Evolutionary conservation across 2,113 vertebrate species (phyloP).

Genomic region (Trichomycterus rosablanca): DNA sequence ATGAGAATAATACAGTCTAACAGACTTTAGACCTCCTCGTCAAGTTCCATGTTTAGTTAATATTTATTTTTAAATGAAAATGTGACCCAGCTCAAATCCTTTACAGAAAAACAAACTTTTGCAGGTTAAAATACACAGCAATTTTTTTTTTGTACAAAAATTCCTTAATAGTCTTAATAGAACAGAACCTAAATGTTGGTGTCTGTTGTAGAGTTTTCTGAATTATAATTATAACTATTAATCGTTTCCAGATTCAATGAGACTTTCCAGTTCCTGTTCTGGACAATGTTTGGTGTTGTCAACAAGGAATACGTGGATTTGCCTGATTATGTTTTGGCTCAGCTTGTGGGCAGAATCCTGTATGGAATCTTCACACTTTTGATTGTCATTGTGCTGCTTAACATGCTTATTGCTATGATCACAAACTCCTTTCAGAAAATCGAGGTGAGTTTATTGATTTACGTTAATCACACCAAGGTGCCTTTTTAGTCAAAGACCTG

Average conservation of each 20-base stretch:
- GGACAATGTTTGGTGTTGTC: slow-evolving; percentile 87
- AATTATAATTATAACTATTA: not conserved
- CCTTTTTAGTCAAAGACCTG: too few relatives aligned
- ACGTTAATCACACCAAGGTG: not conserved
- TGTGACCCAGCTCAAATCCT: too few relatives aligned
- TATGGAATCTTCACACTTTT: slow-evolving; percentile 84
- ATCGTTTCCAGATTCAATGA: slow-evolving; percentile 75
- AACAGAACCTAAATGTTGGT: too few relatives aligned
- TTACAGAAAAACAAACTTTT: too few relatives aligned
- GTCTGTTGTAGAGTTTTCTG: too few relatives aligned
- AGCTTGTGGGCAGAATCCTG: slow-evolving; percentile 76
- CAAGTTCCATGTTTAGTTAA: too few relatives aligned
- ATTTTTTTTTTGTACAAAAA: too few relatives aligned
- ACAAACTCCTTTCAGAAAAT: slow-evolving; percentile 92
- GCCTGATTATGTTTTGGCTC: slow-evolving; percentile 71
- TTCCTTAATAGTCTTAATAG: too few relatives aligned
- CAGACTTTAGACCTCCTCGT: too few relatives aligned
- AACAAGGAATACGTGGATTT: slow-evolving; percentile 80
- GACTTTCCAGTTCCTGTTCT: slow-evolving; percentile 86
- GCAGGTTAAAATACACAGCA: too few relatives aligned
- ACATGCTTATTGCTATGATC: slow-evolving; percentile 92
- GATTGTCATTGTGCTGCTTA: slow-evolving; percentile 85
- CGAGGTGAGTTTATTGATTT: slow-evolving; percentile 62
- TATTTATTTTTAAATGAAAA: too few relatives aligned
- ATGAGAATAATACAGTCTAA: too few relatives aligned